phyloP scores from a whole-genome alignment of 2,888 invertebrate species.

The Amblyteles armatorius region DNA sequence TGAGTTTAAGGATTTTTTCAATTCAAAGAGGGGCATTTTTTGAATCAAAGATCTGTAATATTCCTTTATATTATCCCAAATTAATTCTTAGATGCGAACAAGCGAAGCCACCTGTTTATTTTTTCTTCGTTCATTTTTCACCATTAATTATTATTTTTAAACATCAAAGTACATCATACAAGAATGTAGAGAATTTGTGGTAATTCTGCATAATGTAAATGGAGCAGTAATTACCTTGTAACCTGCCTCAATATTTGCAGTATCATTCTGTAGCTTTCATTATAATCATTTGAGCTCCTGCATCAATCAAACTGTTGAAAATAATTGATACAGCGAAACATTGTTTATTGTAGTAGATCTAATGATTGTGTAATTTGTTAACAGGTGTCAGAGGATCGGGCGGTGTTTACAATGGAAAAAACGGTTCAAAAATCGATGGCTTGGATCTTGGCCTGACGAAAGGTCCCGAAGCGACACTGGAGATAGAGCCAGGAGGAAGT shows the following conservation, averaged over 20 bases:
- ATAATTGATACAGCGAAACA: background rate
- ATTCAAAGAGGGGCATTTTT: too few species aligned
- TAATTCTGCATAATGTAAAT: background rate
- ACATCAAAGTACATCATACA: background rate
- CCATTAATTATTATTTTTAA: background rate
- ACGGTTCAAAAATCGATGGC: slow-evolving; percentile 77
- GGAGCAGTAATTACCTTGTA: background rate
- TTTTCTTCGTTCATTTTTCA: background rate
- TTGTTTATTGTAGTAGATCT: slow-evolving; percentile 36
- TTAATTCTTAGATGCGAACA: background rate
- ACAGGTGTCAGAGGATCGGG: slow-evolving; percentile 79
- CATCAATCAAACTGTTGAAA: background rate
- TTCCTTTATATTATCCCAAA: too few species aligned
- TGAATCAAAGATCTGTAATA: too few species aligned
- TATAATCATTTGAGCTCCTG: background rate
- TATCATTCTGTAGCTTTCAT: background rate
- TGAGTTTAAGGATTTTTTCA: too few species aligned
- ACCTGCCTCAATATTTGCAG: background rate
- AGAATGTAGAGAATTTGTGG: background rate
- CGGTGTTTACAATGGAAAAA: slow-evolving; percentile 75
- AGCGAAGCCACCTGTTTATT: background rate
- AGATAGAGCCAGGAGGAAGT: slow-evolving; percentile 80
- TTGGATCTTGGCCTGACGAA: slow-evolving; percentile 73
- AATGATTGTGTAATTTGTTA: slow-evolving; percentile 33
- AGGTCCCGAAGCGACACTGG: slow-evolving; percentile 75